A percentile compares a stretch with the other conserved stretches of the same genome.
phyloP scores from a whole-genome alignment of 2,113 vertebrate genomes.

The Muntiacus muntjak region DNA sequence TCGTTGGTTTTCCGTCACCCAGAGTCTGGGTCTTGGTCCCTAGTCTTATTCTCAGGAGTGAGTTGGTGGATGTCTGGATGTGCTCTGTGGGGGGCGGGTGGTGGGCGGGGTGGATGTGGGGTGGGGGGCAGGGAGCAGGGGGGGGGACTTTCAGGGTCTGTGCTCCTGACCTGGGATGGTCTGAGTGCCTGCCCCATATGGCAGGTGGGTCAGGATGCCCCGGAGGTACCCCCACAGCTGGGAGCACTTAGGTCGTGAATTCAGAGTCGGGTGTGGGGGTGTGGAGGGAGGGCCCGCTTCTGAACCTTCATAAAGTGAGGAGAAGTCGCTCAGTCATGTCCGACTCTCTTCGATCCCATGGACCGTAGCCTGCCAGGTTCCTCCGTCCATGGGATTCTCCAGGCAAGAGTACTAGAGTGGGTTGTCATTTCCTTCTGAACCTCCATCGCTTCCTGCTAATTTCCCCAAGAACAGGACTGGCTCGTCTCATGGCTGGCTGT shows the following conservation, averaged over 20 bases:
- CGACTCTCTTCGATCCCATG: neutral
- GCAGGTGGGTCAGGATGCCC: neutral
- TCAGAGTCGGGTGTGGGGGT: neutral
- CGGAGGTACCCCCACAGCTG: neutral
- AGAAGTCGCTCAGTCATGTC: neutral
- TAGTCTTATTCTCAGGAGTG: neutral
- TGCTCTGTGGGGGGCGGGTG: neutral
- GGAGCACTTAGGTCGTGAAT: neutral
- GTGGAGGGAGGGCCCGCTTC: neutral
- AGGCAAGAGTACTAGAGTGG: neutral
- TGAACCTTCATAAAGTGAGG: neutral
- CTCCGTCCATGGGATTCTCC: neutral
- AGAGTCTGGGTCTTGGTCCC: neutral
- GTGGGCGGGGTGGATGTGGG: accelerated
- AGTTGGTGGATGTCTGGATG: neutral
- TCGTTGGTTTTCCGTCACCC: accelerated
- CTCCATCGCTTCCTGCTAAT: neutral
- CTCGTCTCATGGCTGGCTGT: neutral
- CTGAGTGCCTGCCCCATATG: accelerated
- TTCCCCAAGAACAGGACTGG: neutral
- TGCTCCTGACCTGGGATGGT: neutral
- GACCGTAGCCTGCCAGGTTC: neutral
- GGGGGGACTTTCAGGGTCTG: neutral
- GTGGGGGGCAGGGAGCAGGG: accelerated
- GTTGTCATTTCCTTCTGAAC: neutral